Evolutionary conservation across 1,140 invertebrate genomes (phyloP), one percentile per base, ranked within the genome.

Genomic region (Drosophila rhopaloa): DNA sequence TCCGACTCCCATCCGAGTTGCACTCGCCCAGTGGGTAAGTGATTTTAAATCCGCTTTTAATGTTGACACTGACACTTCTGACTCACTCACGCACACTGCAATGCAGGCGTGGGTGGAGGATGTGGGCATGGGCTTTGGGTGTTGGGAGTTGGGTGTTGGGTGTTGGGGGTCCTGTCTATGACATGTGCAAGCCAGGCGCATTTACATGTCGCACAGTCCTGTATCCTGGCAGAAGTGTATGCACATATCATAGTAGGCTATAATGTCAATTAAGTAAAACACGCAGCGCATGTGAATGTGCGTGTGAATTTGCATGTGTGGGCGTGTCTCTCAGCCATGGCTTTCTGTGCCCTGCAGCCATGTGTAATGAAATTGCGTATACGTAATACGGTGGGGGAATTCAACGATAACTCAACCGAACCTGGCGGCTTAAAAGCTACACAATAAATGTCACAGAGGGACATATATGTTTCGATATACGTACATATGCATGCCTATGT

Each of bases 1-100:
- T 76, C 66, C 79, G 83, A 88, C 68, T 76, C 82, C 53, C 54
- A 62, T 66, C 58, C 65, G 58, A 40, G 27, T 54, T 47, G 27
- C 6, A 24, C 27, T 32, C 35, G 60, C 51, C 65, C 14, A 50
- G 62, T 63, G 76, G 67, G 79, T 80, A 78, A 90, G 86, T 90
- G 85, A 90, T 90, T 90, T 90, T 91, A 91, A 91, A 91, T 91
- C 89, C 89, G 89, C 89, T 91, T 90, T 91, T 89, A 91, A 91
- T 91, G 89, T 91, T 91, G 89, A 91, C 89, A 91, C 84, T 82
- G 84, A 90, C 89, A 89, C 88, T 79, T 79, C 76, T 81, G 82
- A 60, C 66, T 53, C 16, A 35, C 16, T 41, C 16, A 35, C 16
- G 43, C 46, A 44, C 16, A 41, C 14, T 32, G 37, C 55, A 19